Evolutionary conservation across 2,797 vertebrate species (phyloP), one percentile per base, ranked within the genome.

Genomic region (Poecilia velifera): DNA sequence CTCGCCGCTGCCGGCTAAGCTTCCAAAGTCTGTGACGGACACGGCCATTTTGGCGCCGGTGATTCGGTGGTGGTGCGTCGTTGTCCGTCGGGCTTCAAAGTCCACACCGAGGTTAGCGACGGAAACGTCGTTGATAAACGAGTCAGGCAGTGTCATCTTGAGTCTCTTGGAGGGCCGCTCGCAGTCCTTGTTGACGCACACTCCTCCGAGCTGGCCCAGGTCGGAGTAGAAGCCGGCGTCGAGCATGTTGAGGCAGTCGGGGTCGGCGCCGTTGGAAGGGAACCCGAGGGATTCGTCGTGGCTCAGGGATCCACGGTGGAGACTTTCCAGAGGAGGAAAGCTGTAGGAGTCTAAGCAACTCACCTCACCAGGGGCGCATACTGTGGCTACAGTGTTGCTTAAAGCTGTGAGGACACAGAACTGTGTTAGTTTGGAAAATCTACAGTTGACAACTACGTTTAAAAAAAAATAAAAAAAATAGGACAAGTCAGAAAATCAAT

Each of bases 31-130:
- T 89, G 98, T 97, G 94, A 99, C 97, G 0, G 98, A 99, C 88
- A 99, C 97, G 0, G 98, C 97, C 98, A 99, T 98, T 95, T 99
- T 99, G 93, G 98, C 96, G 87, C 97, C 97, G 45, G 98, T 97
- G 93, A 99, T 98, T 74, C 97, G 97, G 87, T 98, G 97, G 91
- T 95, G 94, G 83, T 95, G 93, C 0, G 93, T 78, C 0, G 93
- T 90, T 76, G 96, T 97, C 87, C 97, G 97, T 79, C 97, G 96
- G 64, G 96, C 96, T 83, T 99, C 98, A 0, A 98, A 99, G 96
- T 97, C 98, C 90, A 98, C 97, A 34, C 96, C 97, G n/a, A 99
- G 95, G 93, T 97, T 97, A 85, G 96, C 96, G 88, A 98, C 98
- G 47, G 98, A 97, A 72, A 98, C 97, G 43, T 99, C 98, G 85